Base-by-base conservation (phyloP, 1,140 invertebrate species). In the Calycopis cecrops region DNA sequence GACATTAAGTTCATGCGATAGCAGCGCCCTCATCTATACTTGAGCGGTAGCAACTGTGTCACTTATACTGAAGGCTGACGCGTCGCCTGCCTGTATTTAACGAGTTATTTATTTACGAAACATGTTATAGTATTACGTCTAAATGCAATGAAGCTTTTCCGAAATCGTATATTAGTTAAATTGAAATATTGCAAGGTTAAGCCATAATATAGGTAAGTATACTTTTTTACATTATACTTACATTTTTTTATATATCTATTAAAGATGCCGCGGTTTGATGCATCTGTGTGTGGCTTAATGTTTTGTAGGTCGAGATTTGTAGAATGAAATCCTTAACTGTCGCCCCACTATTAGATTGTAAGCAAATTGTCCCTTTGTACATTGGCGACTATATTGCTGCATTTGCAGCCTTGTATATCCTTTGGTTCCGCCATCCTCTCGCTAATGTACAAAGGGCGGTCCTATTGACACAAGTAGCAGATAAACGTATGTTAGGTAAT, bases 381-480 rank as follows among this genome's bases (percentile, higher is more conserved):
- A 28, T 6, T 28, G 6, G 21, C 21, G 21, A 28, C 6, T 6
- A 2, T 28, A 28, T 28, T 6, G 21, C 21, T 28, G 6, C 21
- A 3, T 28, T 28, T 28, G 21, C 21, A 28, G 2, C 6, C 21
- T 28, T 28, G 21, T 28, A 28, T 28, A 28, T 28, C 21, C 21
- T 28, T 28, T 2, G 21, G 21, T 28, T 28, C 21, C 21, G 21
- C 6, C 21, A 38, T 49, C 21, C 48, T 54, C 34, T 58, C 48
- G 35, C 48, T 42, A 53, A 59, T 21, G 51, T 59, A 53, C 34
- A 50, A 35, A 35, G 48, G 34, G 35, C 48, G 17, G 21, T n/a
- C 10, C 21, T 48, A 18, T 17, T 6, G 17, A 48, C 17, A 18
- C 10, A n/a, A n/a, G 17, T 47, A 18, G 10, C 14, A 44, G 1